Evolutionary conservation across 2,113 vertebrate species (phyloP).

Genomic region (Saimiri boliviensis): DNA sequence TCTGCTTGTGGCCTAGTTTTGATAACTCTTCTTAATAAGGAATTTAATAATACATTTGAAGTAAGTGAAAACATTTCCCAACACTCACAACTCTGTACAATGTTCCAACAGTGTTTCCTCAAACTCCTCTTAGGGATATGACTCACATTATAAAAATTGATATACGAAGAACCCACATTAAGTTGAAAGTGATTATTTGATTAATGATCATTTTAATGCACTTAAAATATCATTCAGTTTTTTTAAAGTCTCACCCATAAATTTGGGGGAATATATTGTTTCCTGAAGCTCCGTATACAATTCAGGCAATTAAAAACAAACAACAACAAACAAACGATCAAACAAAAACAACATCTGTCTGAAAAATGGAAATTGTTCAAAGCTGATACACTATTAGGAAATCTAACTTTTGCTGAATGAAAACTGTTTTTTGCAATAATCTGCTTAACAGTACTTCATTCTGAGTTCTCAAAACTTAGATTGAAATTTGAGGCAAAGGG

Average conservation of each 20-base stretch:
- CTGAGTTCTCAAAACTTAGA: not conserved
- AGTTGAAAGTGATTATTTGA: not conserved
- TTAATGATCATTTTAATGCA: not conserved
- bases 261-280: not conserved
- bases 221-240: not conserved
- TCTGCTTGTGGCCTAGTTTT: not conserved
- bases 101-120: not conserved
- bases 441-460: not conserved
- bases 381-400: not conserved
- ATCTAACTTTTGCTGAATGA: not conserved
- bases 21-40: not conserved
- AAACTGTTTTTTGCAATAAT: not conserved
- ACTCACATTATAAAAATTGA: not conserved
- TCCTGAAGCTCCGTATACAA: not conserved
- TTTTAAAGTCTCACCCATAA: not conserved
- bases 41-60: not conserved
- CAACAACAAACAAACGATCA: not conserved
- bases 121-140: not conserved
- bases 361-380: not conserved
- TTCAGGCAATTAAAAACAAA: not conserved
- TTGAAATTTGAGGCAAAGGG: not conserved
- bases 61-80: not conserved
- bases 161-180: not conserved
- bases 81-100: not conserved
- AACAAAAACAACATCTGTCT: not conserved